Evolutionary conservation across 2,797 vertebrate genomes (phyloP).

Genomic region (Salarias fasciatus): DNA sequence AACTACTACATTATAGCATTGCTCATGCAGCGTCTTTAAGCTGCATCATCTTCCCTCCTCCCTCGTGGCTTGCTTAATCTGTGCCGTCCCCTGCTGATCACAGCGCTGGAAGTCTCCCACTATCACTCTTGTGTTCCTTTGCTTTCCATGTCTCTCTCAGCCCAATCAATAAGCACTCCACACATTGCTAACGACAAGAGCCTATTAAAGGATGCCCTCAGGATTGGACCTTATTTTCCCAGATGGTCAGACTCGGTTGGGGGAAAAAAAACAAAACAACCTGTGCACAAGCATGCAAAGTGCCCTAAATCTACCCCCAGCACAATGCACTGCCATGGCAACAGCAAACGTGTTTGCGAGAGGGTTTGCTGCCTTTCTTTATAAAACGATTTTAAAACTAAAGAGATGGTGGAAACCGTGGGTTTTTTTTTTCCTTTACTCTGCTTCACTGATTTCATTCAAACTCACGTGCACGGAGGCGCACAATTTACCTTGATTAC

Average conservation of each 20-base stretch:
- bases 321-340: conserved; percentile 62
- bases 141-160: conserved; percentile 27
- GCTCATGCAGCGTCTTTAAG: conserved; percentile 51
- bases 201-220: conserved; percentile 75
- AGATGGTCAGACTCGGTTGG: conserved; percentile 51
- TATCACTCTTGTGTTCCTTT: conserved; percentile 29
- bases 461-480: conserved; percentile 4
- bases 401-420: conserved; percentile 9
- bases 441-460: conserved; percentile 20
- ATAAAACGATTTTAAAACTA: conserved; percentile 25
- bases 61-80: conserved; percentile 57
- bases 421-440: not conserved
- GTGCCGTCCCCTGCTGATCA: conserved; percentile 63
- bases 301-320: conserved; percentile 58
- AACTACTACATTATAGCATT: conserved; percentile 1
- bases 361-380: conserved; percentile 29
- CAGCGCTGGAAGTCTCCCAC: conserved; percentile 50
- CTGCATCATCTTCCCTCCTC: conserved; percentile 26
- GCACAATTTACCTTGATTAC: conserved; percentile 19
- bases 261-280: conserved; percentile 72
- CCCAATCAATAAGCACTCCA: conserved; percentile 73
- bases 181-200: conserved; percentile 68
- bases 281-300: conserved; percentile 71
- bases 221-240: conserved; percentile 62
- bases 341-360: conserved; percentile 46